Evolutionary conservation across 2,113 vertebrate species (phyloP).

Genomic region (Mus pahari): DNA sequence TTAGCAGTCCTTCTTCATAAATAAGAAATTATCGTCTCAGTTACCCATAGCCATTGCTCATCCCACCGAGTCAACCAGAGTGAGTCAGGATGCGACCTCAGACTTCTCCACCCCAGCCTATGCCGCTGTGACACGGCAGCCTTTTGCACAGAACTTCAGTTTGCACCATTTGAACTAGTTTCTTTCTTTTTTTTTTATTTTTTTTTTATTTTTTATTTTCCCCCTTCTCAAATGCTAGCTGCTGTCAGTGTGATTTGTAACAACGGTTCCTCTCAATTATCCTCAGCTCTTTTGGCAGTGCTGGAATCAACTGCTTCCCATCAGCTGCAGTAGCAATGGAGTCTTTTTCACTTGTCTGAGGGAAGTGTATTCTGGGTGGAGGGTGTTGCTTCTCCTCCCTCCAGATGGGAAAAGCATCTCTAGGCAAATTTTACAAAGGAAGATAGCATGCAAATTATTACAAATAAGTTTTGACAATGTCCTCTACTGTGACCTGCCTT

Average conservation of each 20-base stretch:
- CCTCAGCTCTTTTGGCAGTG: neutral
- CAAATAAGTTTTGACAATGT: neutral
- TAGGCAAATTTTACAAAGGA: neutral
- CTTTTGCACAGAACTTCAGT: neutral
- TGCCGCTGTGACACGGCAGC: neutral
- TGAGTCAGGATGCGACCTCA: neutral
- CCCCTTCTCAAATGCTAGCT: neutral
- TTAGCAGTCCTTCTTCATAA: constrained; percentile 4
- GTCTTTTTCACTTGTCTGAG: neutral
- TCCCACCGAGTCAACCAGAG: neutral
- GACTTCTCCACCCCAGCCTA: neutral
- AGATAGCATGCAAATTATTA: neutral
- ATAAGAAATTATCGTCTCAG: constrained; percentile 2
- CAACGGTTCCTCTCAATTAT: constrained; percentile 21
- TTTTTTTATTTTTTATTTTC: too few species aligned
- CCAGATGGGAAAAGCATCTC: neutral
- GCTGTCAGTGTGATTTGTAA: neutral
- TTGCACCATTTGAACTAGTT: neutral
- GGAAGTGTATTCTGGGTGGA: neutral
- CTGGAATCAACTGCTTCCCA: neutral
- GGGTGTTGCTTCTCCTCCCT: neutral
- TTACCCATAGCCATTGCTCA: neutral
- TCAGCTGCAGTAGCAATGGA: neutral
- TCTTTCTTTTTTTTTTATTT: neutral
- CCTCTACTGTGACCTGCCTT: neutral